Evolutionary conservation across 2,113 vertebrate species (phyloP), one percentile per base, ranked within the genome.

Genomic region (Furnarius figulus): DNA sequence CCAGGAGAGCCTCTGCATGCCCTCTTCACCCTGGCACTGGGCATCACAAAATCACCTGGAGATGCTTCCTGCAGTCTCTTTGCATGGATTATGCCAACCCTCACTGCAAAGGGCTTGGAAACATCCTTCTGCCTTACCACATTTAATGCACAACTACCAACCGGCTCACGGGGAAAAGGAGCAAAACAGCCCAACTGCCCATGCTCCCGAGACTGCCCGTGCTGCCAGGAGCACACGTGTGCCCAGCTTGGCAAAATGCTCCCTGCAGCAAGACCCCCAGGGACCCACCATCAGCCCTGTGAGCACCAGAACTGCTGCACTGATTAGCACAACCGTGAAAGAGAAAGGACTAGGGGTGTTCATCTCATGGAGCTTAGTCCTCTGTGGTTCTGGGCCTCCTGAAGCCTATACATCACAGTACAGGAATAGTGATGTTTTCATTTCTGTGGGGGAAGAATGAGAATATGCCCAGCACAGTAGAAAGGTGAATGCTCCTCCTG

Each of bases 181-280:
- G 37, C 10, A 73, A 19, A 86, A 56, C 13, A 82, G 40, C 52
- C 33, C 47, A 63, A 3, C 10, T 76, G 35, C 11, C 40, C 12
- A 0, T 1, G 5, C 1, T 5, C 40, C 70, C 33, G 15, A 53
- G 40, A 20, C 27, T 35, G 39, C 86, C 42, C 0, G 0, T 44
- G 88, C 72, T 61, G 39, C 75, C 21, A 12, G 55, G 42, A 47
- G 55, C 31, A 37, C 11, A 19, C 1, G 0, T 3, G 10, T 28
- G 50, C 22, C 46, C 75, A 14, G 12, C 21, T 1, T 31, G 74
- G 70, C 42, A 55, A 10, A 3, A 8, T 6, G 21, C 3, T 49
- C 12, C 50, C 61, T 22, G 27, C 25, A 92, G 47, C 28, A 13
- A 24, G 65, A 27, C 12, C 13, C 71, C 11, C 58, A 11, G 18